Evolutionary conservation across 2,797 vertebrate species (phyloP), one percentile per base, ranked within the genome.

Genomic region (Microcaecilia unicolor): DNA sequence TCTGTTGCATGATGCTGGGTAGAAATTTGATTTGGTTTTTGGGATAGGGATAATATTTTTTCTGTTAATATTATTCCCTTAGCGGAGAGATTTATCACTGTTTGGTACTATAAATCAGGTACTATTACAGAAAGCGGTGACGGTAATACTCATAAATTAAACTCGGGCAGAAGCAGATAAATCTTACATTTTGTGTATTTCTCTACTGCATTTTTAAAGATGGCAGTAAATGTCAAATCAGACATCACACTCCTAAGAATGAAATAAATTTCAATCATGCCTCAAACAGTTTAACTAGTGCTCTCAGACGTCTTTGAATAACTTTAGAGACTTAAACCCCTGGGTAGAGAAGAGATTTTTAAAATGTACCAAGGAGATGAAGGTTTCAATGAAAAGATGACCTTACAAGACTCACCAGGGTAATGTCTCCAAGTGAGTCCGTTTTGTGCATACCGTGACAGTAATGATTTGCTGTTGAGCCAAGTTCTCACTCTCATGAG

Each of bases 91-190:
- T 28, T 37, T 31, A 38, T 38, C 43, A 28, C 35, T 34, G 38
- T 46, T 33, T 46, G 29, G 46, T 43, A 33, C 25, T 20, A 20
- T 38, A 46, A 46, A 46, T 46, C 43, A 38, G 29, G 33, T 38
- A 38, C 25, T 30, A 38, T 46, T 46, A 32, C 25, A 46, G 38
- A 46, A 46, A 33, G 43, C 46, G 30, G 30, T 35, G n/a, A 33
- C 12, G 10, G 21, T 38, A 46, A 38, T 33, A 46, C 43, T 46
- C 43, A 38, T 46, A 27, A 46, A 46, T 46, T 46, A 43, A 38
- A 38, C 29, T 46, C 24, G 28, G 28, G 30, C 22, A 19, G 25
- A 20, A 27, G 35, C 35, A 46, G 29, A 46, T 46, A 46, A 46
- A 38, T 46, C 35, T 46, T 34, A 46, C 24, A 46, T 38, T 28